phyloP scores from a whole-genome alignment of 1,140 invertebrate genomes.

The Pseudomyrmex dendroicus region DNA sequence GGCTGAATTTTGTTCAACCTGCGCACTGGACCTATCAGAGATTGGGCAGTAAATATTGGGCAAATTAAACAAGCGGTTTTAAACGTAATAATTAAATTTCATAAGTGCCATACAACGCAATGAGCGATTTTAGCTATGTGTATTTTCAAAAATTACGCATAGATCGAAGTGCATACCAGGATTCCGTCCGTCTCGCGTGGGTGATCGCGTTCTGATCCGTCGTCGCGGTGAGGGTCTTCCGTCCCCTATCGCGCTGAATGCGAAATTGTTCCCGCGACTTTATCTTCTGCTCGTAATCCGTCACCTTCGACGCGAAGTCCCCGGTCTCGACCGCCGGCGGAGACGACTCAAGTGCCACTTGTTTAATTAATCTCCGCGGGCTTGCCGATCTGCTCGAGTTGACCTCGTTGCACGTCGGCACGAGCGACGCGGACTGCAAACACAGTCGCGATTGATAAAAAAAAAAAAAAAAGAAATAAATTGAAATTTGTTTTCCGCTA shows the following conservation, averaged over 20 bases:
- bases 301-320: slow-evolving; percentile 75
- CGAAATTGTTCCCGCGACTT: slow-evolving; percentile 77
- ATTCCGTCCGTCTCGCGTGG: slow-evolving; percentile 75
- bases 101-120: slow-evolving; percentile 38
- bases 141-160: background rate
- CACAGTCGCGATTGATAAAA: slow-evolving; percentile 3
- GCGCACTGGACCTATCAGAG: slow-evolving; percentile 70
- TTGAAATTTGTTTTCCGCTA: background rate
- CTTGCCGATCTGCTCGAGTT: slow-evolving; percentile 80
- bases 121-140: slow-evolving; percentile 10
- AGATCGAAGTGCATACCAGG: slow-evolving; percentile 71
- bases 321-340: slow-evolving; percentile 76
- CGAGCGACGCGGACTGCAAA: slow-evolving; percentile 68
- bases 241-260: slow-evolving; percentile 75
- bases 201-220: slow-evolving; percentile 71
- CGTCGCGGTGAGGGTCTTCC: slow-evolving; percentile 62
- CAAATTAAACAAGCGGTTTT: background rate
- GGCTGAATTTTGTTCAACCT: slow-evolving; percentile 77
- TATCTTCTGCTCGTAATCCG: slow-evolving; percentile 77
- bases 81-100: background rate
- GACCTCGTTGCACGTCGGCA: slow-evolving; percentile 74
- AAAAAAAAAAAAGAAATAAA: background rate
- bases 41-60: slow-evolving; percentile 7
- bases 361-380: slow-evolving; percentile 81
- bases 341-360: slow-evolving; percentile 82